Percentiles rank a stretch among this genome's conserved stretches.
Evolutionary conservation across 2,888 invertebrate genomes (phyloP).

Genomic region (Epinotia demarniana): DNA sequence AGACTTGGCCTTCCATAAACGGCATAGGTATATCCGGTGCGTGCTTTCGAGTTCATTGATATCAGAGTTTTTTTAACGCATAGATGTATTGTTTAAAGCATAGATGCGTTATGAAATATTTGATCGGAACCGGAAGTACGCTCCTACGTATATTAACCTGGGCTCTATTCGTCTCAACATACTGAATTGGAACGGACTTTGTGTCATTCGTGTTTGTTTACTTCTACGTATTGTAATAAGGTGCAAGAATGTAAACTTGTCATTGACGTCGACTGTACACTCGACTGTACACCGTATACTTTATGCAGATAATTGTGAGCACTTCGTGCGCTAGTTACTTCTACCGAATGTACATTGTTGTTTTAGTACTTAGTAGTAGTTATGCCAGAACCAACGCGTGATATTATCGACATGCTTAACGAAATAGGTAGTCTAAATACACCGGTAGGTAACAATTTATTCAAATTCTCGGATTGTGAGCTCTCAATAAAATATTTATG

Average conservation of each 20-base stretch:
- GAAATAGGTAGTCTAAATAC: not conserved
- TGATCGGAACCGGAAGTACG: not conserved
- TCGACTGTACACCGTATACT: no score
- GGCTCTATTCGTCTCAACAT: not conserved
- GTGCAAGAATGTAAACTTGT: no score
- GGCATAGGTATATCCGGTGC: slow-evolving; percentile 19
- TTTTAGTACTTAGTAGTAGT: no score
- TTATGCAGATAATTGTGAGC: no score
- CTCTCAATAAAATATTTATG: not conserved
- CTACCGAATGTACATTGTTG: no score
- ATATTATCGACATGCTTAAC: not conserved
- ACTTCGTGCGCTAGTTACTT: no score
- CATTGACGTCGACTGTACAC: no score
- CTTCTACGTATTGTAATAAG: no score
- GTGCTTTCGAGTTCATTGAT: slow-evolving; percentile 15
- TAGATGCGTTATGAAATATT: slow-evolving; percentile 1
- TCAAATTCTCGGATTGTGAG: not conserved
- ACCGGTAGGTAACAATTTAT: not conserved
- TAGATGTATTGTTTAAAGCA: not conserved
- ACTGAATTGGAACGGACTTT: not conserved
- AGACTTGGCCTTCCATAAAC: not conserved
- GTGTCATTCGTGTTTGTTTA: no score
- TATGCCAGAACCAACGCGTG: no score
- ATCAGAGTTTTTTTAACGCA: not conserved
- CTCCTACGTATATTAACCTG: slow-evolving; percentile 1